These are phyloP conservation scores for Poeciliopsis infans DNA, from an alignment of 2,797 vertebrate species.

Conservation along the genomic window DNA sequence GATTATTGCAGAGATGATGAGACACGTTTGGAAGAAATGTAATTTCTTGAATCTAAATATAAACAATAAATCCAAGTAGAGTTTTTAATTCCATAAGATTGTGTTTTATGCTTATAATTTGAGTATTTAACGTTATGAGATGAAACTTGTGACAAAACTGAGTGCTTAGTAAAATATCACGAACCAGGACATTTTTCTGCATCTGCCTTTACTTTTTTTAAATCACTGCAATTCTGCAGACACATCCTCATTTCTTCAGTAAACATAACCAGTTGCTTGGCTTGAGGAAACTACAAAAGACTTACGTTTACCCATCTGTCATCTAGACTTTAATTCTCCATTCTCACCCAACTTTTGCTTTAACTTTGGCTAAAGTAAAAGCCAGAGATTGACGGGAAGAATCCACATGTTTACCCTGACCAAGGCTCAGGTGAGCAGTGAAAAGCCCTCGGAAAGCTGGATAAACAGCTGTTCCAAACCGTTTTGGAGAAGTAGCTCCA, in stretches of 20 bases:
- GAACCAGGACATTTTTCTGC: too few relatives aligned
- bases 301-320: not conserved
- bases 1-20: not conserved
- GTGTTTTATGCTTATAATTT: not conserved
- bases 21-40: not conserved
- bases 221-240: not conserved
- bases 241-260: not conserved
- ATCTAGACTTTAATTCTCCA: not conserved
- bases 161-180: not conserved
- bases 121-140: not conserved
- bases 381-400: not conserved
- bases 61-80: not conserved
- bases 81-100: not conserved
- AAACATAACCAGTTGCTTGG: not conserved
- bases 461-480: constrained; percentile 9
- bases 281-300: constrained; percentile 14
- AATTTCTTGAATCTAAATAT: not conserved
- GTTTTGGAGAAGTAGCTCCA: constrained; percentile 36
- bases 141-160: not conserved
- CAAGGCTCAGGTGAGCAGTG: constrained; percentile 12
- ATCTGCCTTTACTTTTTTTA: not conserved
- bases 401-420: not conserved
- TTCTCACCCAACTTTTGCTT: not conserved
- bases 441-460: constrained; percentile 23
- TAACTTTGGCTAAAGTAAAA: not conserved